Evolutionary conservation across 2,888 invertebrate species (phyloP), one percentile per base, ranked within the genome.

Genomic region (Pseudoips prasinana): DNA sequence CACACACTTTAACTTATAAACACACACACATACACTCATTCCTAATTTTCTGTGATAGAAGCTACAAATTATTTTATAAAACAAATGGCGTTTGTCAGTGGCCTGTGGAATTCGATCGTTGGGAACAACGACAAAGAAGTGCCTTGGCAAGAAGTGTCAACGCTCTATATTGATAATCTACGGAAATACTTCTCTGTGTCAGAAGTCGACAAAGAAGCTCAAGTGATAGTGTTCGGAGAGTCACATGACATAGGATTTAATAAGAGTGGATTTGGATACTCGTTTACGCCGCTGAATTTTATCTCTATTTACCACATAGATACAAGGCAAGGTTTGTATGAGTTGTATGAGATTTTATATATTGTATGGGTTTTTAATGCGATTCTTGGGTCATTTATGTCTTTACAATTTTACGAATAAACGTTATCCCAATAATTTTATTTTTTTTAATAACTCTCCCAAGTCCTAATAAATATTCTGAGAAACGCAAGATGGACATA

Each of bases 171-270:
- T 40, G 90, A 90, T 54, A 79, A 77, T 25, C 84, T 71, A 27
- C 92, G 92, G 74, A 94, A 94, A 73, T 90, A 88, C 53, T 81
- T 94, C 56, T 92, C 93, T 7, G 90, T 93, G 51, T 94, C 94
- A 22, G 92, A 92, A 58, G 64, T 90, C 29, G 93, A 94, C 64
- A 86, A 82, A 48, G 90, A 91, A 54, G 92, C 88, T 45, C 70
- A 69, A 18, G 91, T 93, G 0, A 87, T 92, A 38, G 91, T 92
- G 45, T 92, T 91, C 60, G 74, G 84, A 24, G 89, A 90, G 60
- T 76, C 89, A 1, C 91, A 89, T 37, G 77, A 84, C 32, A 86
- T 88, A 23, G 43, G 67, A 0, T 86, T 86, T 39, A 89, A 89
- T 56, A 82, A 80, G 44, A 71, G 77, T 23, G 90, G 86, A 23